phyloP scores from a whole-genome alignment of 2,113 vertebrate genomes.

The Galemys pyrenaicus region DNA sequence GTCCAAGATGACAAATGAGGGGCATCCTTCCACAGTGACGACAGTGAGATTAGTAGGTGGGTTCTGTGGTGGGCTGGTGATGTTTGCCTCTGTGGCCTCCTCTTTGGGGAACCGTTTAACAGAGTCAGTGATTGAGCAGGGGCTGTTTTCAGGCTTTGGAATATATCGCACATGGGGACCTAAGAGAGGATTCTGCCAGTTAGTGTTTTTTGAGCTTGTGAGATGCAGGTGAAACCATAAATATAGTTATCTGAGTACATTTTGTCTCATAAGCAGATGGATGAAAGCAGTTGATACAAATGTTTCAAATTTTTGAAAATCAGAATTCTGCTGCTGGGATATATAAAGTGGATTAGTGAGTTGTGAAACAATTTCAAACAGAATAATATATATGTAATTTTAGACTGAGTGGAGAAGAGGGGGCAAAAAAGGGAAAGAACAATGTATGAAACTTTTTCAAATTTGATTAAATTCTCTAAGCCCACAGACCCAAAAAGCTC shows the following conservation, averaged over 20 bases:
- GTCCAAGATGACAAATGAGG: conserved; percentile 95
- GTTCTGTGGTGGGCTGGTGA: conserved; percentile 89
- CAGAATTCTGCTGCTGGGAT: neutral
- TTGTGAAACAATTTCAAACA: too few species aligned
- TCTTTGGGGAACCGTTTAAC: conserved; percentile 91
- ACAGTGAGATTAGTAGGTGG: conserved; percentile 96
- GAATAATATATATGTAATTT: too few species aligned
- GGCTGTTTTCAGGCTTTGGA: conserved; percentile 91
- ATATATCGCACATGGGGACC: conserved; percentile 95
- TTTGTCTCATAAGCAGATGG: neutral
- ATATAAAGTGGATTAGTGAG: too few species aligned
- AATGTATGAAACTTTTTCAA: too few species aligned
- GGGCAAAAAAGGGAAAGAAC: too few species aligned
- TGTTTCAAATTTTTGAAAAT: neutral
- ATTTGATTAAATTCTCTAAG: too few species aligned
- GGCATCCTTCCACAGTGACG: conserved; percentile 96
- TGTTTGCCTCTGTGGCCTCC: conserved; percentile 87
- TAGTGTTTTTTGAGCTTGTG: neutral
- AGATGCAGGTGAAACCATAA: neutral
- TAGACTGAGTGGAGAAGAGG: too few species aligned
- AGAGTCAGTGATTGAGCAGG: conserved; percentile 96
- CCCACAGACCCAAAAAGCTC: too few species aligned
- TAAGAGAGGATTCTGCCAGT: conserved; percentile 72
- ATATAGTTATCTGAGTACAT: neutral
- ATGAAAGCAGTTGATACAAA: neutral